Conservation (phyloP, 2,797 vertebrate species). For the Poecilia picta region DNA sequence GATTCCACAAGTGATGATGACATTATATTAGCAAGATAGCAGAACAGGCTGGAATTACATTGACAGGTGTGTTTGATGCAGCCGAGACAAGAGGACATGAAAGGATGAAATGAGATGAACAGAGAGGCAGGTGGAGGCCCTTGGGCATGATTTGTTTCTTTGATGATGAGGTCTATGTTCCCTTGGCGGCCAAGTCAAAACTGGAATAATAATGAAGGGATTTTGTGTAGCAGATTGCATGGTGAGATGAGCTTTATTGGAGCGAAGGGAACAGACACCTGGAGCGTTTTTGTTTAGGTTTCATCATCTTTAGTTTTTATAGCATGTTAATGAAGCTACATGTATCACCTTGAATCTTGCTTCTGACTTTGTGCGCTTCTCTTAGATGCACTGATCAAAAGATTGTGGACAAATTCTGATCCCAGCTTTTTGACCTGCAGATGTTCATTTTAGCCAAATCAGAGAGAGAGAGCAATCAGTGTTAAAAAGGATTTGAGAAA, state of each 20-base stretch:
- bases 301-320: slow-evolving; percentile 4
- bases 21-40: slow-evolving; percentile 35
- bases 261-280: neutral
- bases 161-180: slow-evolving; percentile 25
- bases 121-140: slow-evolving; percentile 9
- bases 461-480: neutral
- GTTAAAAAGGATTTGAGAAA: neutral
- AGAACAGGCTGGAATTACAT: slow-evolving; percentile 20
- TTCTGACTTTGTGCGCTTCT: neutral
- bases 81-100: slow-evolving; percentile 17
- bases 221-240: slow-evolving; percentile 28
- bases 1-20: slow-evolving; percentile 24
- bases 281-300: neutral
- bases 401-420: neutral
- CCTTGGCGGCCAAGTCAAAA: slow-evolving; percentile 17
- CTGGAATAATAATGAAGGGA: slow-evolving; percentile 33
- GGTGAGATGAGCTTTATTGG: neutral
- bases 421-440: neutral
- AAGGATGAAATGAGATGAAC: slow-evolving; percentile 31
- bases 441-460: neutral
- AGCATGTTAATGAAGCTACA: neutral
- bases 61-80: slow-evolving; percentile 29
- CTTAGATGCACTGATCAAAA: neutral
- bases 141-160: slow-evolving; percentile 22
- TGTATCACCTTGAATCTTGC: neutral